A percentile compares a stretch with the other conserved stretches of the same genome.
phyloP scores from a whole-genome alignment of 2,113 vertebrate genomes.

The Lipotes vexillifer region DNA sequence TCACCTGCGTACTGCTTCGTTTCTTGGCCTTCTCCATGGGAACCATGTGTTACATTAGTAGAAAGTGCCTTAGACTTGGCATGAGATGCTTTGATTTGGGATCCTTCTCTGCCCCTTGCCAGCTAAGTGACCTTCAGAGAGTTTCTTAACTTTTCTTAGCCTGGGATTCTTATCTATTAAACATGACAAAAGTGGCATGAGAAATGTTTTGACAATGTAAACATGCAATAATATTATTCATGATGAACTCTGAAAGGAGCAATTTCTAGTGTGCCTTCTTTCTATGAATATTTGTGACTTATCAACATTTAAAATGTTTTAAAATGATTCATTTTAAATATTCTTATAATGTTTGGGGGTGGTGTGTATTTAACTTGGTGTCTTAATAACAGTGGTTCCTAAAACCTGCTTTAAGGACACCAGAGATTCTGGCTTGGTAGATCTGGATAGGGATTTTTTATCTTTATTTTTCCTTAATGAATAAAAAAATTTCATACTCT shows the following conservation, averaged over 20 bases:
- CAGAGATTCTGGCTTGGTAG: not conserved
- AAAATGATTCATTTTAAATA: slow-evolving; percentile 2
- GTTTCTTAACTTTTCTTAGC: not conserved
- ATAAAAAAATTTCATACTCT: not conserved
- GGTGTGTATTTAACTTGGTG: not conserved
- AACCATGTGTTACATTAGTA: not conserved
- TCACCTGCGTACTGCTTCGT: not conserved
- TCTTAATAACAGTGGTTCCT: not conserved
- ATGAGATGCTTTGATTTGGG: not conserved
- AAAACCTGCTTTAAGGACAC: not conserved
- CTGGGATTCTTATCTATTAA: not conserved
- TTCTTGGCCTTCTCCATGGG: not conserved
- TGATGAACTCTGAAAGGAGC: not conserved
- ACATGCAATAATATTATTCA: not conserved
- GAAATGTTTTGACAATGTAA: slow-evolving; percentile 16
- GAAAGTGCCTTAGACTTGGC: not conserved
- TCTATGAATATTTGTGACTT: not conserved
- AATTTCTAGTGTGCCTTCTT: not conserved
- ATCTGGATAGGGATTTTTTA: not conserved
- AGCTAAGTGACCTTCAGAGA: not conserved
- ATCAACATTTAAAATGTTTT: not conserved
- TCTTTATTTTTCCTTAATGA: not conserved
- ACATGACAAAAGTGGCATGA: not conserved
- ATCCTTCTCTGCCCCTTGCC: not conserved
- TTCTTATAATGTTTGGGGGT: not conserved